These are phyloP conservation scores for Aphelenchoides bicaudatus DNA, from an alignment of 2,888 invertebrate species.

Conservation along the genomic window DNA sequence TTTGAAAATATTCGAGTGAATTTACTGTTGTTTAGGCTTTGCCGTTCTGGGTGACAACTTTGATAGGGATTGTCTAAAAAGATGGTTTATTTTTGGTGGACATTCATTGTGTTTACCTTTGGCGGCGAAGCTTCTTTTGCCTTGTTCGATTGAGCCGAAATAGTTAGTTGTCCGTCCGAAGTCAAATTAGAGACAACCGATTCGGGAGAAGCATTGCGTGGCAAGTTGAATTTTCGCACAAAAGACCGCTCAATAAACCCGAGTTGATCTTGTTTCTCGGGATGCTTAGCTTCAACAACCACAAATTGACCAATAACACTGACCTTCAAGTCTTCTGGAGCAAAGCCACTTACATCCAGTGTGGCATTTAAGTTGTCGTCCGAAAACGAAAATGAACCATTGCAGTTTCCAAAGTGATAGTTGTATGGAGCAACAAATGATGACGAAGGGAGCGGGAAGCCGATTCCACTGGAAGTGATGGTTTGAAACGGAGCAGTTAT, in stretches of 20 bases:
- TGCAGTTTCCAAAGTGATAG: slow-evolving; percentile 41
- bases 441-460: slow-evolving; percentile 24
- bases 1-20: too few relatives aligned
- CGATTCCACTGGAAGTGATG: slow-evolving; percentile 24
- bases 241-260: slow-evolving; percentile 46
- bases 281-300: slow-evolving; percentile 50
- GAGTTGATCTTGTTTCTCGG: slow-evolving; percentile 50
- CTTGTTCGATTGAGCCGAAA: slow-evolving; percentile 35
- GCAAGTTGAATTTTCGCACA: slow-evolving; percentile 48
- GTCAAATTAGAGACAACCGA: slow-evolving; percentile 48
- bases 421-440: slow-evolving; percentile 39
- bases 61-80: slow-evolving; percentile 8
- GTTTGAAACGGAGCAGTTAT: slow-evolving; percentile 34
- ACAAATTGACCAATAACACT: slow-evolving; percentile 50
- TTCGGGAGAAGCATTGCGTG: slow-evolving; percentile 45
- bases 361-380: slow-evolving; percentile 49
- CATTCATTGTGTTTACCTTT: too few relatives aligned
- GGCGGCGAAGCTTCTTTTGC: slow-evolving; percentile 11
- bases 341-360: slow-evolving; percentile 49
- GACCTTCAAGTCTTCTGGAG: slow-evolving; percentile 53
- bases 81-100: too few relatives aligned
- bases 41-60: slow-evolving; percentile 12
- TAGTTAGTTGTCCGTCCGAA: slow-evolving; percentile 47
- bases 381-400: slow-evolving; percentile 42
- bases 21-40: too few relatives aligned